These are phyloP conservation scores for Gortyna flavago DNA, from an alignment of 2,888 invertebrate genomes.

Conservation along the genomic window DNA sequence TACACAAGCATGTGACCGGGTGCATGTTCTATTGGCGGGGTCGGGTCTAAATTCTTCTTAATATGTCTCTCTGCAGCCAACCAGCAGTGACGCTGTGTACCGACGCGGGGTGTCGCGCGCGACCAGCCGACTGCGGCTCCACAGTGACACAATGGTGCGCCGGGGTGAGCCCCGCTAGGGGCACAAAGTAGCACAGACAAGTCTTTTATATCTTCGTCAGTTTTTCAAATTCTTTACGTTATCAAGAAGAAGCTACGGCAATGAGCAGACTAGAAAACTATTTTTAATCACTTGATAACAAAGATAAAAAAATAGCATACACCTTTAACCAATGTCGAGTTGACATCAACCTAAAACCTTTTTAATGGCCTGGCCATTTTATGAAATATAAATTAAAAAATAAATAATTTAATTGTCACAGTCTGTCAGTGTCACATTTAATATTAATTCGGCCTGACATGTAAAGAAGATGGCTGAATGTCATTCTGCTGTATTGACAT, in stretches of 20 bases:
- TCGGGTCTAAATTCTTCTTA: constrained; percentile 71
- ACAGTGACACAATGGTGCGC: constrained; percentile 79
- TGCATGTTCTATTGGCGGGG: constrained; percentile 74
- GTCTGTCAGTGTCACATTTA: not conserved
- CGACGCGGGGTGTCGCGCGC: constrained; percentile 64
- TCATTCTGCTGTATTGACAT: not conserved
- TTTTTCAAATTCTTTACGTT: not conserved
- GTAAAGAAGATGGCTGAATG: not conserved
- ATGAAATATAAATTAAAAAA: not conserved
- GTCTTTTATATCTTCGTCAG: constrained; percentile 14
- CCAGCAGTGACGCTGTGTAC: constrained; percentile 65
- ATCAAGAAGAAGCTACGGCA: not conserved
- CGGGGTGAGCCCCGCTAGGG: constrained; percentile 51
- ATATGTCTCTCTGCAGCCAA: constrained; percentile 68
- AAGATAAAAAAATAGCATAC: not conserved
- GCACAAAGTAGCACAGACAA: constrained; percentile 52
- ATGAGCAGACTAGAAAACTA: not conserved
- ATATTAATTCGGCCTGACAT: not conserved
- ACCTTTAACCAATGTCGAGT: not conserved
- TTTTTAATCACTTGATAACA: not conserved
- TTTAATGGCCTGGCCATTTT: not conserved
- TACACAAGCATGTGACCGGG: constrained; percentile 41
- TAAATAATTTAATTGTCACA: not conserved
- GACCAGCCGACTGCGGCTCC: constrained; percentile 75
- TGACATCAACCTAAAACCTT: not conserved